Percentiles rank a stretch among this genome's conserved stretches.
phyloP scores from a whole-genome alignment of 2,797 vertebrate genomes.

The Gallinago nigripennis region DNA sequence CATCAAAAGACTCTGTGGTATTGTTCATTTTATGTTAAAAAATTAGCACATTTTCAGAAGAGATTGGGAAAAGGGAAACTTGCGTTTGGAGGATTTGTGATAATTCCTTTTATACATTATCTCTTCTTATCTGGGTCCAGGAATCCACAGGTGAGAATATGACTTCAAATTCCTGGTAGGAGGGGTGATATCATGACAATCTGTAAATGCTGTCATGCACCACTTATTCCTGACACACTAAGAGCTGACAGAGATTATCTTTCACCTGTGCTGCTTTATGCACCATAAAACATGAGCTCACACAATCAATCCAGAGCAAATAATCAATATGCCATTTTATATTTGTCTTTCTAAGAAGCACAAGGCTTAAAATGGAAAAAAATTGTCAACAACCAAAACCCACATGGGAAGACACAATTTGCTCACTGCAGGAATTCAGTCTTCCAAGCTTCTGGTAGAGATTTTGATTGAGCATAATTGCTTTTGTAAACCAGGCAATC shows the following conservation, averaged over 20 bases:
- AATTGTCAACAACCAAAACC: neutral
- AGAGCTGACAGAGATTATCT: neutral
- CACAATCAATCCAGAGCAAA: neutral
- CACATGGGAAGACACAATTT: neutral
- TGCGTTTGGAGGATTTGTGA: neutral
- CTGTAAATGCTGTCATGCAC: neutral
- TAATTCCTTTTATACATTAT: neutral
- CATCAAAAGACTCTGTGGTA: neutral
- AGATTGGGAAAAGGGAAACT: neutral
- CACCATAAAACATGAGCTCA: neutral
- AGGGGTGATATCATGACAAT: neutral
- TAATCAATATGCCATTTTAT: neutral
- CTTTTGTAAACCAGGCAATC: constrained; percentile 28
- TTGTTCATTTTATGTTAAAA: neutral
- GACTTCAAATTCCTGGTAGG: neutral
- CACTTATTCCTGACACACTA: neutral
- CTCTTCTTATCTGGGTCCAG: neutral
- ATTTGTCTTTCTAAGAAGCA: neutral
- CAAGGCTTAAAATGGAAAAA: neutral
- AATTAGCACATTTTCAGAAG: neutral
- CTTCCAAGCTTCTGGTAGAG: neutral
- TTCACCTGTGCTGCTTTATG: neutral
- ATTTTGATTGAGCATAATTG: neutral
- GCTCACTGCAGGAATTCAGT: neutral
- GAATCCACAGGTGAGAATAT: neutral